These are phyloP conservation scores for Tetheella fluctuosa DNA, from an alignment of 2,888 invertebrate genomes.

Conservation along the genomic window DNA sequence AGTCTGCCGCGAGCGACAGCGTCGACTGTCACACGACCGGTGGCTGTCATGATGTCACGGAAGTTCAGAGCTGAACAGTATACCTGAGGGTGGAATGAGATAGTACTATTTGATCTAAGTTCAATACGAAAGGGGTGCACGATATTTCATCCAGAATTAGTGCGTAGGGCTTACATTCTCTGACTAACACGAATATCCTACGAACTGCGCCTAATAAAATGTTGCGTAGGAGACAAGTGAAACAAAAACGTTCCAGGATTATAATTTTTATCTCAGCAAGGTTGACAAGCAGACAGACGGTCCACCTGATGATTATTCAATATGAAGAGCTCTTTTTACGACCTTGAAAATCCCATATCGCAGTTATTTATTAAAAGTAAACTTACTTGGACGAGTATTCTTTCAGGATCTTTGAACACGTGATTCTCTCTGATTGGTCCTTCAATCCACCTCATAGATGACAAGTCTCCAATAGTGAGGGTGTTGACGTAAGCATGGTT, in stretches of 20 bases:
- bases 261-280: too few relatives aligned
- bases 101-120: neutral
- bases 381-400: slow-evolving; percentile 68
- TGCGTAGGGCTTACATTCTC: too few relatives aligned
- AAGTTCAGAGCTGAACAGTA: slow-evolving; percentile 94
- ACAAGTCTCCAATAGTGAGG: slow-evolving; percentile 92
- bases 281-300: too few relatives aligned
- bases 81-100: slow-evolving; percentile 68
- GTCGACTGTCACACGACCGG: slow-evolving; percentile 94
- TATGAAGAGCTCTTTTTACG: too few relatives aligned
- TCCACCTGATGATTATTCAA: too few relatives aligned
- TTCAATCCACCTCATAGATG: slow-evolving; percentile 89
- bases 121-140: neutral
- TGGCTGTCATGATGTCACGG: slow-evolving; percentile 97
- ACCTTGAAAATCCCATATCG: too few relatives aligned
- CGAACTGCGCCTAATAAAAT: too few relatives aligned
- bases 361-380: neutral
- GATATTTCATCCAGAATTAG: too few relatives aligned
- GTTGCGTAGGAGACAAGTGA: too few relatives aligned
- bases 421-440: slow-evolving; percentile 78
- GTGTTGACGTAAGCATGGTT: slow-evolving; percentile 92
- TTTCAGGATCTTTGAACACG: slow-evolving; percentile 53
- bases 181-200: too few relatives aligned
- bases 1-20: slow-evolving; percentile 88
- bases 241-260: too few relatives aligned